A percentile compares a stretch with the other conserved stretches of the same genome.
phyloP scores from a whole-genome alignment of 2,113 vertebrate species.

The Zootoca vivipara region DNA sequence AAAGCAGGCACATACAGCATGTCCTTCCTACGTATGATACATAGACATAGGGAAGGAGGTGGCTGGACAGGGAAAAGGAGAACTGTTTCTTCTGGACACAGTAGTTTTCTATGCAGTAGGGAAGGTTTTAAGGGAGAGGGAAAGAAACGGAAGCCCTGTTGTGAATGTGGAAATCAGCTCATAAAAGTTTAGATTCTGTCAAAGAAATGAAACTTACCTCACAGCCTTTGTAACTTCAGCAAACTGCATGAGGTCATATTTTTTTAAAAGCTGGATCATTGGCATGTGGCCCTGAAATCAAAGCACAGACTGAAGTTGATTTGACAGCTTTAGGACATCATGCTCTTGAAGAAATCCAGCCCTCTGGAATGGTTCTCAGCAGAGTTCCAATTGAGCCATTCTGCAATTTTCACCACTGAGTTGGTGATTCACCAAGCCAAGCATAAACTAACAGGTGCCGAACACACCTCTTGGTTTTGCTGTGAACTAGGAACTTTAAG shows the following conservation, averaged over 20 bases:
- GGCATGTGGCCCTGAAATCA: slow-evolving; percentile 95
- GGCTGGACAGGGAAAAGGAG: not conserved
- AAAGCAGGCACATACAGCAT: not conserved
- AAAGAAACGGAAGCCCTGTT: too few relatives aligned
- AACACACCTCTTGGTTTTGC: not conserved
- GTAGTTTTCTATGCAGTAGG: not conserved
- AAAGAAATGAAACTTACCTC: slow-evolving; percentile 76
- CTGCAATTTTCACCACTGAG: not conserved
- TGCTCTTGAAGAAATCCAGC: not conserved
- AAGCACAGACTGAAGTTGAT: slow-evolving; percentile 13
- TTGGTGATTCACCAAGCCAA: not conserved
- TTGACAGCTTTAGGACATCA: not conserved
- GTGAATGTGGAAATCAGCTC: too few relatives aligned
- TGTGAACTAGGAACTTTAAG: not conserved
- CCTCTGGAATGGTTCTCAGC: not conserved
- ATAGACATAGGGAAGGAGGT: too few relatives aligned
- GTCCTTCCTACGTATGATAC: not conserved
- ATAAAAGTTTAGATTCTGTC: too few relatives aligned
- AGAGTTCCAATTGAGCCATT: not conserved
- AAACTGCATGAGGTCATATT: slow-evolving; percentile 97
- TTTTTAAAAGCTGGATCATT: slow-evolving; percentile 87
- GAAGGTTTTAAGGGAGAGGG: not conserved
- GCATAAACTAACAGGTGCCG: not conserved
- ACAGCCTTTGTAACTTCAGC: slow-evolving; percentile 92
- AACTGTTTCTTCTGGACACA: not conserved